Evolutionary conservation across 2,797 vertebrate species (phyloP), one percentile per base, ranked within the genome.

Genomic region (Apodemus agrarius): DNA sequence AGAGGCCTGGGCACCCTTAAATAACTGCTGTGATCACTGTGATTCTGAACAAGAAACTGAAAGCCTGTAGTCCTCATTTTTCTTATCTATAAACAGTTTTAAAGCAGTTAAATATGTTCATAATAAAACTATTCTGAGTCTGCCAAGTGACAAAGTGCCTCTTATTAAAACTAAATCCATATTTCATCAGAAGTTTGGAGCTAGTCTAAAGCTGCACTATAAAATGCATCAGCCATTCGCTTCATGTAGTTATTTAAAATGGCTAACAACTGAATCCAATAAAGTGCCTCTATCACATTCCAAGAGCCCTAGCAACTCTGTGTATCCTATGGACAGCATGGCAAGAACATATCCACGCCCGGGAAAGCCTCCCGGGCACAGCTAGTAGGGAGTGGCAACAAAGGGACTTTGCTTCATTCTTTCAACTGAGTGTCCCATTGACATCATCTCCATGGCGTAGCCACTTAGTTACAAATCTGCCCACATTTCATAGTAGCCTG

Each of bases 91-190:
- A 90, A 93, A 93, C 17, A 89, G 79, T 31, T 93, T 9, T 90
- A 75, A 69, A 84, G 26, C 21, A 85, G 13, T 91, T 86, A 40
- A 94, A 81, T n/a, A 87, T 69, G 31, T 69, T 92, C 17, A 74
- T 26, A 54, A 49, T 79, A 90, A 96, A 85, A 67, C 5, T 75
- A 57, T 67, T 75, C 88, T 75, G 79, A 72, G 59, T 49, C 31
- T 65, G 57, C 29, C 57, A 95, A 95, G 94, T 75, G 57, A 88
- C 52, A 81, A 93, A 92, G 49, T 76, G 74, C 11, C 0, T 83
- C 40, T 49, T 82, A 67, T 69, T 43, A 80, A 90, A 95, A 96
- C 81, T 93, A 95, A 90, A 61, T 90, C 31, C 8, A 52, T 81
- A 6, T 92, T 83, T 83, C 34, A 89, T 72, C 78, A 82, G 87